Base-by-base conservation (phyloP, 2,797 vertebrate species). In the Coccyzus lansbergi region DNA sequence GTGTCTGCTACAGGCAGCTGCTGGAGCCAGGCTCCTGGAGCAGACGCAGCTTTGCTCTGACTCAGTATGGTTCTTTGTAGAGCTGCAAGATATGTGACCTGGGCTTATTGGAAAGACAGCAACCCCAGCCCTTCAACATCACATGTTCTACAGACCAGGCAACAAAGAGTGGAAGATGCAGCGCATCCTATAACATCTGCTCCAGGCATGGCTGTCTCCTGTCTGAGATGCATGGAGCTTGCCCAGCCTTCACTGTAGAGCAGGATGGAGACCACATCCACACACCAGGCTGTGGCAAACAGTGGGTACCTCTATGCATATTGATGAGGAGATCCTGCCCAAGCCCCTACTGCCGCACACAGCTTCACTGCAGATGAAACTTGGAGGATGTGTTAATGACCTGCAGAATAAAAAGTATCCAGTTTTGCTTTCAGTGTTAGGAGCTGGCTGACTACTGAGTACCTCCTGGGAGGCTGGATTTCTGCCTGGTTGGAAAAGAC, bases 311-410 rank as follows among this genome's bases (percentile, higher is more conserved):
- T 71, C 63, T 33, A 3, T 9, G 12, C 4, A 2, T 4, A 9
- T 12, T 0, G 0, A 25, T 0, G 0, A 79, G 64, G 34, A 60
- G 20, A 80, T 10, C 28, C 62, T 62, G 21, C 24, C n/a, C 6
- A 19, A 67, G 20, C 2, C 11, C 10, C 33, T 0, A 0, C 10
- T 29, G 52, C 31, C 1, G 13, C 58, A 69, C 79, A 64, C 28
- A 62, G 6, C 51, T n/a, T n/a, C 6, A 3, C 31, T 58, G 63
- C 2, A 0, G 20, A 18, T 40, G 67, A 21, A 86, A 56, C 46
- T 7, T 13, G 25, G 17, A 55, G 12, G 13, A 19, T 1, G 0
- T 14, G 16, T 53, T 49, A 78, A 51, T 21, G 63, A 85, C 48
- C 24, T 65, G 46, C 59, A 49, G 33, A 81, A 71, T 22, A n/a